phyloP scores from a whole-genome alignment of 2,797 vertebrate species.

The Catamblyrhynchus diadema region DNA sequence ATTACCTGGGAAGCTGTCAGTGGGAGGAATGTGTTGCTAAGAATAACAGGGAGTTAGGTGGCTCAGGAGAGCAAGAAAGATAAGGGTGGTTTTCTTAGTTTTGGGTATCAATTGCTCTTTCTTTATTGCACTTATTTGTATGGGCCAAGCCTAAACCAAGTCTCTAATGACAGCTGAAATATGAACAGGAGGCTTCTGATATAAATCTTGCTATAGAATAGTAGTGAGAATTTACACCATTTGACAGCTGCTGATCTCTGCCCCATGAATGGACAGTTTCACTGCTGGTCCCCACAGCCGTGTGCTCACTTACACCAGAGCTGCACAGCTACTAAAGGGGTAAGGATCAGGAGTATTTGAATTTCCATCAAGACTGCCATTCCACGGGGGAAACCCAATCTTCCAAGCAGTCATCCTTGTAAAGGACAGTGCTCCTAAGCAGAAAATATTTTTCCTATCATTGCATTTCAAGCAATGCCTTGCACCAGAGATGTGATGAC shows the following conservation, averaged over 20 bases:
- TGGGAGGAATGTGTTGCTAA: slow-evolving; percentile 40
- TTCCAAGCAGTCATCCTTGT: background rate
- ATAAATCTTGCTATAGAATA: background rate
- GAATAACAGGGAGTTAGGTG: background rate
- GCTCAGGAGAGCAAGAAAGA: background rate
- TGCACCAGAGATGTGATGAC: background rate
- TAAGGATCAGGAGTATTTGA: background rate
- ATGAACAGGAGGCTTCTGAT: background rate
- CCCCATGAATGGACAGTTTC: background rate
- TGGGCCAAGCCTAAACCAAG: background rate
- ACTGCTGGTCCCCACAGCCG: background rate
- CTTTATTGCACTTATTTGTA: background rate
- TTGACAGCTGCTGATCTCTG: background rate
- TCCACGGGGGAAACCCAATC: background rate
- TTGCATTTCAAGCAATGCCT: background rate
- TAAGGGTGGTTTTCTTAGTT: background rate
- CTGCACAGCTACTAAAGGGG: background rate
- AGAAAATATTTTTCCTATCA: background rate
- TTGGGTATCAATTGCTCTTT: background rate
- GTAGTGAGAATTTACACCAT: background rate
- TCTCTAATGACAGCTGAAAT: background rate
- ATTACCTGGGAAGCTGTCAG: slow-evolving; percentile 45
- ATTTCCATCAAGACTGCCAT: background rate
- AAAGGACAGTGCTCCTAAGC: background rate
- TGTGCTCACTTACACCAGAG: background rate